Percentiles rank a stretch among this genome's conserved stretches.
Conservation (phyloP, 2,888 invertebrate species). For the Morinoia aosen region DNA sequence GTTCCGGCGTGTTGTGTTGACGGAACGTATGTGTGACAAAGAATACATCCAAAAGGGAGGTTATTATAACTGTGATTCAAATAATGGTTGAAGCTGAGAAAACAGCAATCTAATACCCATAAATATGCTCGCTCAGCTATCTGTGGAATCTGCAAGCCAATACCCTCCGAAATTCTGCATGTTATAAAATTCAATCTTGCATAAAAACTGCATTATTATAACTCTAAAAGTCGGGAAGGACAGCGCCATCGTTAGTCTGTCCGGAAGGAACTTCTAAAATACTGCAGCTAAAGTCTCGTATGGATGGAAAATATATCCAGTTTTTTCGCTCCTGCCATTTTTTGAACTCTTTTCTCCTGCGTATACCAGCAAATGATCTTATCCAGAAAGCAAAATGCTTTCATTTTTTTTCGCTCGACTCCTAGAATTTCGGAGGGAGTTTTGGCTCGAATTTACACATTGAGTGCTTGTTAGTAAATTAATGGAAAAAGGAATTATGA, state of each 20-base stretch:
- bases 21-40: too few relatives aligned
- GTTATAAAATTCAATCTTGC: not conserved
- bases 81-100: not conserved
- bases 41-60: too few relatives aligned
- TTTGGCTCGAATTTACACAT: not conserved
- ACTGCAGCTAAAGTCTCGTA: not conserved
- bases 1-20: too few relatives aligned
- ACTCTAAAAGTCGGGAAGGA: not conserved
- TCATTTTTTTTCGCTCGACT: not conserved
- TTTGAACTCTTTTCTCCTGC: not conserved
- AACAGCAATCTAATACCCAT: not conserved
- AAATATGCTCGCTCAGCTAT: not conserved
- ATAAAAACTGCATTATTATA: not conserved
- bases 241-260: conserved; percentile 10
- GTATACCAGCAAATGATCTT: not conserved
- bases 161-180: not conserved
- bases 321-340: not conserved
- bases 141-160: not conserved
- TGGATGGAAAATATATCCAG: not conserved
- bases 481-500: too few relatives aligned
- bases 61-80: too few relatives aligned
- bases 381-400: not conserved
- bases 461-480: too few relatives aligned
- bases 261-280: not conserved
- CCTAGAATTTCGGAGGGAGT: not conserved